Base-by-base conservation (phyloP, 92 coral and sea anemone species). In the Anthopleura xanthogrammica region DNA sequence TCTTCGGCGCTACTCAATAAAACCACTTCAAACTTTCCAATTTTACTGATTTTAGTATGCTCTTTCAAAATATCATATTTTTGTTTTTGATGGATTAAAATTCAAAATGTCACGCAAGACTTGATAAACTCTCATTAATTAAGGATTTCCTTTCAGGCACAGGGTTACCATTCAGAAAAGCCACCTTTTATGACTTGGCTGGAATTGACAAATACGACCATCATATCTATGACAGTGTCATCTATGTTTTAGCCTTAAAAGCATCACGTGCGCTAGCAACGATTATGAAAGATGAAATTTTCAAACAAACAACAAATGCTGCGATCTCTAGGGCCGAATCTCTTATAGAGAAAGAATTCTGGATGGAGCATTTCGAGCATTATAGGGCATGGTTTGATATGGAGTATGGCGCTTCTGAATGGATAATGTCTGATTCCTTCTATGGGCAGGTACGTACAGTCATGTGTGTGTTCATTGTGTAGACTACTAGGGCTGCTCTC, bases 361-460 rank as follows among this genome's bases (percentile, higher is more conserved):
- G 98, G 98, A 87, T 85, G 85, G 86, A 85, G 52, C 41, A 77
- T 22, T 84, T 77, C 55, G 85, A 88, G 60, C 90, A 79, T 77
- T 94, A 89, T 79, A 90, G 89, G 75, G 98, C 98, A 41, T 94
- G 98, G 98, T 94, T 95, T 95, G 98, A 94, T 65, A 85, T 86
- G 87, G 98, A 94, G 76, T 94, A 94, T 48, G 98, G 98, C 75
- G 93, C 98, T 13, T 90, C 92, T 65, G 85, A 92, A 65, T 94
- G 98, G 98, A 87, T 94, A 52, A 94, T 94, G 98, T 94, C 98
- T 12, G 98, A 94, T 77, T 91, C 98, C 80, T 83, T 94, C 39
- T 94, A 94, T 91, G 98, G 98, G 29, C 98, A 94, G 89, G 88
- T 85, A 16, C 12, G 54, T 77, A 1, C 19, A 10, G 7, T 5